Percentiles rank a stretch among this genome's conserved stretches.
phyloP scores from a whole-genome alignment of 1,140 invertebrate genomes.

The Piezodorus guildinii region DNA sequence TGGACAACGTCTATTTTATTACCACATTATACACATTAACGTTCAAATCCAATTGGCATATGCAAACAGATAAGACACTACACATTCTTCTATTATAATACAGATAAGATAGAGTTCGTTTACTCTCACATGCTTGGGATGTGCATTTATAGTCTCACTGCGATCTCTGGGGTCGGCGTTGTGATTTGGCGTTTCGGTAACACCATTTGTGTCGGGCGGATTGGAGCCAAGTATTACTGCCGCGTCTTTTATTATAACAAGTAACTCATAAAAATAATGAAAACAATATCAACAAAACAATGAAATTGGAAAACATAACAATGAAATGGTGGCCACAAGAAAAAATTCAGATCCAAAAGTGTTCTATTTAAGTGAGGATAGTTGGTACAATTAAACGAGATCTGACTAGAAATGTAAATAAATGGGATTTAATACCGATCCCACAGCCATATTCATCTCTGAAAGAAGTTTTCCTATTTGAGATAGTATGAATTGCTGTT shows the following conservation, averaged over 20 bases:
- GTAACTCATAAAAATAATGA: too few relatives aligned
- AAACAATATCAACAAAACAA: too few relatives aligned
- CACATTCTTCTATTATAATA: slow-evolving; percentile 15
- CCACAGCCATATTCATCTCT: too few relatives aligned
- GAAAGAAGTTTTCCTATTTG: too few relatives aligned
- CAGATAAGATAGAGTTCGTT: neutral
- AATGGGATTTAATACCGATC: too few relatives aligned
- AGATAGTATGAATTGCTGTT: too few relatives aligned
- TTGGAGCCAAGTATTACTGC: neutral
- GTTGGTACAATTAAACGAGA: too few relatives aligned
- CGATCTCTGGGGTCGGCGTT: slow-evolving; percentile 15
- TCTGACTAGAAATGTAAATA: too few relatives aligned
- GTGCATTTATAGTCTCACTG: neutral
- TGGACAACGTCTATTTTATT: slow-evolving; percentile 11
- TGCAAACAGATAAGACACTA: slow-evolving; percentile 10
- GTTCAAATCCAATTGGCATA: neutral
- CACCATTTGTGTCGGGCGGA: neutral
- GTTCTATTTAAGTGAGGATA: too few relatives aligned
- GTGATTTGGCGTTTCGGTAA: neutral
- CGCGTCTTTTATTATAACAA: neutral
- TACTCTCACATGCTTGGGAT: neutral
- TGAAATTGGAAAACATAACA: too few relatives aligned
- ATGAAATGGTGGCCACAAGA: too few relatives aligned
- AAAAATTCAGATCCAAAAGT: too few relatives aligned
- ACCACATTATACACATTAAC: slow-evolving; percentile 1